Conservation (phyloP, 1,140 invertebrate genomes). For the Vollenhovia emeryi region DNA sequence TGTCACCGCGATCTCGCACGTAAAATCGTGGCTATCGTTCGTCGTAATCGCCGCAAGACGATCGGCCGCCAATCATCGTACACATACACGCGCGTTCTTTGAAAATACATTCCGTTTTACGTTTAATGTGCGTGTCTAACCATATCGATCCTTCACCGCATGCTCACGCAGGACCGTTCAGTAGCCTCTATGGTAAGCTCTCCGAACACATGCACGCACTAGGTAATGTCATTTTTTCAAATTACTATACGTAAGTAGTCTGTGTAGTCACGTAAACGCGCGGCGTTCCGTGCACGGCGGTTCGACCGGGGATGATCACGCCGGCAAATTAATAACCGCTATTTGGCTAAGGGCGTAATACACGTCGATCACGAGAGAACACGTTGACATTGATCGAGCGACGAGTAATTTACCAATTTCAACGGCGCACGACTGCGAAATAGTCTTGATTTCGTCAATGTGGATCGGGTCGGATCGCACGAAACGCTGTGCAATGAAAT, state of each 20-base stretch:
- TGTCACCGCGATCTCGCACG: conserved; percentile 36
- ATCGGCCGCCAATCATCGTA: background rate
- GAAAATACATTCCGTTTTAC: conserved; percentile 24
- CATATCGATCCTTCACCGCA: conserved; percentile 80
- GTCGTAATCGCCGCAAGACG: conserved; percentile 31
- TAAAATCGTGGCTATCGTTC: conserved; percentile 44
- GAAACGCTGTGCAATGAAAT: conserved; percentile 45
- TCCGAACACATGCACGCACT: conserved; percentile 84
- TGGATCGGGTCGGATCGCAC: conserved; percentile 4
- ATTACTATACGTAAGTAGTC: conserved; percentile 71
- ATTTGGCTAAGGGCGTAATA: conserved; percentile 43
- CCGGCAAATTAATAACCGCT: conserved; percentile 46
- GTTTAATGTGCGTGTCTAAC: conserved; percentile 65
- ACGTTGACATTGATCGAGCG: conserved; percentile 43
- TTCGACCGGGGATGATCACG: background rate
- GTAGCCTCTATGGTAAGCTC: conserved; percentile 87
- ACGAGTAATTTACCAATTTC: conserved; percentile 47
- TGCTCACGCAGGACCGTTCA: conserved; percentile 84
- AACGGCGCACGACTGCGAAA: background rate
- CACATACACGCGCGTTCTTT: background rate
- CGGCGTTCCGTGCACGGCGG: conserved; percentile 48
- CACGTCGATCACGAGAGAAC: conserved; percentile 39
- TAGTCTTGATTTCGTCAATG: conserved; percentile 2
- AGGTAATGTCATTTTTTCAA: conserved; percentile 84
- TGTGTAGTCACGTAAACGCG: conserved; percentile 30